Conservation (phyloP, 2,888 invertebrate species). For the Ferdinandea cuprea region DNA sequence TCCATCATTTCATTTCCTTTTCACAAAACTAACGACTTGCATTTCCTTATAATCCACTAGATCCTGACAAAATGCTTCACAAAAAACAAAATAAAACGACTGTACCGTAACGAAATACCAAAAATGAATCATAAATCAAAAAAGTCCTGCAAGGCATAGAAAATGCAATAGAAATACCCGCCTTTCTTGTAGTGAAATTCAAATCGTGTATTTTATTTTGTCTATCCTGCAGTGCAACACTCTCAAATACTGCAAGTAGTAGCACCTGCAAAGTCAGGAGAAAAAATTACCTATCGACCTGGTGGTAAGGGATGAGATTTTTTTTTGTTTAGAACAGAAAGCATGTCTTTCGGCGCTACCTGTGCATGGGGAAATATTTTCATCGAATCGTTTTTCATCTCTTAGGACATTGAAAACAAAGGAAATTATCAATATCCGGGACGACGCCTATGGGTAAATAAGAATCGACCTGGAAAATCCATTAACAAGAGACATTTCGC, state of each 20-base stretch:
- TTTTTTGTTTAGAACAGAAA: neutral
- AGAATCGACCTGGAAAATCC: neutral
- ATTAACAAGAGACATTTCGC: neutral
- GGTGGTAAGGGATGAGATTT: conserved; percentile 19
- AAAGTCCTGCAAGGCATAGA: conserved; percentile 4
- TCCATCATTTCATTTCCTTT: no score
- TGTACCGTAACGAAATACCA: conserved; percentile 5
- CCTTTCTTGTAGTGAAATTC: conserved; percentile 1
- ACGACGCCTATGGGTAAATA: no score
- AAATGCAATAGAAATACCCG: conserved; percentile 1
- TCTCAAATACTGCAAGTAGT: neutral
- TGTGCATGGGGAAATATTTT: neutral
- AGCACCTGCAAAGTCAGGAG: conserved; percentile 57
- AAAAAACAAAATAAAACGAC: neutral
- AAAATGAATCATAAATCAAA: conserved; percentile 3
- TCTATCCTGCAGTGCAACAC: conserved; percentile 4
- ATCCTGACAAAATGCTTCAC: neutral
- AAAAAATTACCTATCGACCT: conserved; percentile 30
- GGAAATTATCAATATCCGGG: conserved; percentile 2
- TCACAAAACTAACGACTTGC: no score
- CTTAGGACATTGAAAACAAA: neutral
- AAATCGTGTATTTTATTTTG: neutral
- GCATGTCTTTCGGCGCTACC: neutral
- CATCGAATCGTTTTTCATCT: neutral
- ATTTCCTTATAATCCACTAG: neutral